Evolutionary conservation across 2,888 invertebrate genomes (phyloP).

Genomic region (Dinocampus coccinellae): DNA sequence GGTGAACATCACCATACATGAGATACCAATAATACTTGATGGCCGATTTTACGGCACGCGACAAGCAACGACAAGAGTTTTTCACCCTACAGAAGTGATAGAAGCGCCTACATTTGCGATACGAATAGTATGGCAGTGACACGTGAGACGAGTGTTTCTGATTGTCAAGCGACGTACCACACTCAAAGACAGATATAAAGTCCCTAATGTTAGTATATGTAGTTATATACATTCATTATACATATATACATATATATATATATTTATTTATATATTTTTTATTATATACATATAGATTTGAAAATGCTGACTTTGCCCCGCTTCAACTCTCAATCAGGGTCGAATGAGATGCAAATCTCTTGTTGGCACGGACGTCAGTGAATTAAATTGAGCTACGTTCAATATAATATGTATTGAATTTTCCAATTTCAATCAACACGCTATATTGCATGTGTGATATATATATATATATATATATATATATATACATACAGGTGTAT

Average conservation of each 20-base stretch:
- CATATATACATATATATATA: neutral
- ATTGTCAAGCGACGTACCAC: conserved; percentile 53
- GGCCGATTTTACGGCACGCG: conserved; percentile 47
- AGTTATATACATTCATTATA: too few species aligned
- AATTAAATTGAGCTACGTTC: conserved; percentile 10
- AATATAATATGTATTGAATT: neutral
- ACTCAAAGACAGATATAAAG: conserved; percentile 37
- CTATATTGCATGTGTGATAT: neutral
- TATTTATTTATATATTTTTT: neutral
- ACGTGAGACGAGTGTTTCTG: conserved; percentile 68
- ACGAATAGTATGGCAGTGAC: conserved; percentile 61
- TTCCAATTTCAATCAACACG: conserved; percentile 9
- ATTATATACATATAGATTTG: neutral
- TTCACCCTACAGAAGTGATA: conserved; percentile 58
- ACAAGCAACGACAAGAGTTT: conserved; percentile 49
- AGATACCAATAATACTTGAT: conserved; percentile 17
- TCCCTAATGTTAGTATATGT: neutral
- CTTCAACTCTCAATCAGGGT: conserved; percentile 8
- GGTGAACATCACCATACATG: conserved; percentile 8
- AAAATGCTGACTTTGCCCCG: conserved; percentile 10
- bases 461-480: neutral
- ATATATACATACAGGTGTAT: neutral
- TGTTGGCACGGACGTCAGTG: conserved; percentile 4
- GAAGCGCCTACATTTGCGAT: conserved; percentile 38
- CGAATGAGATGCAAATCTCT: neutral